Evolutionary conservation across 2,797 vertebrate species (phyloP).

Genomic region (Zalophus californianus): DNA sequence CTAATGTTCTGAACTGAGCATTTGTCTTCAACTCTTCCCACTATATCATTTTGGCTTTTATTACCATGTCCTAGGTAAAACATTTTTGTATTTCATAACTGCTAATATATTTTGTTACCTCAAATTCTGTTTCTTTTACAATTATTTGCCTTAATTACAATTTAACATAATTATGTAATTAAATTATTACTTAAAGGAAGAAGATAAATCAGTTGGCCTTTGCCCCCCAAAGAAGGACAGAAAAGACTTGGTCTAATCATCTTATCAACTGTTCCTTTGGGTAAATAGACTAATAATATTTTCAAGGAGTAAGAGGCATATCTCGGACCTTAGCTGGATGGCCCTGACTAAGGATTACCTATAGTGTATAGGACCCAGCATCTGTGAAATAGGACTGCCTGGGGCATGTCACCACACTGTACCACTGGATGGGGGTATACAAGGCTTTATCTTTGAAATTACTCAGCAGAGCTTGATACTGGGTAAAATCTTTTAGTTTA

Average conservation of each 20-base stretch:
- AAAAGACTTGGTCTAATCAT: background rate
- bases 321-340: background rate
- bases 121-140: background rate
- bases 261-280: background rate
- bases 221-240: background rate
- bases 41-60: background rate
- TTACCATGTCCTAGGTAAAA: background rate
- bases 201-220: background rate
- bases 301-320: background rate
- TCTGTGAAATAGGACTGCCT: background rate
- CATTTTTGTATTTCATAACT: background rate
- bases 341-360: background rate
- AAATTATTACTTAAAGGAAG: background rate
- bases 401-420: background rate
- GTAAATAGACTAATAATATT: background rate
- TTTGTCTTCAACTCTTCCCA: slow-evolving; percentile 1
- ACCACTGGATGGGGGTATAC: too few relatives aligned
- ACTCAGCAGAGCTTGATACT: background rate
- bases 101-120: background rate
- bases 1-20: background rate
- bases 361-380: background rate
- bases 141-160: background rate
- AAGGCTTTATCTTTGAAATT: background rate
- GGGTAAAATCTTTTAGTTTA: background rate
- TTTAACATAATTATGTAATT: background rate